Conservation (phyloP, 2,888 invertebrate genomes). For the Glaucopsyche alexis region DNA sequence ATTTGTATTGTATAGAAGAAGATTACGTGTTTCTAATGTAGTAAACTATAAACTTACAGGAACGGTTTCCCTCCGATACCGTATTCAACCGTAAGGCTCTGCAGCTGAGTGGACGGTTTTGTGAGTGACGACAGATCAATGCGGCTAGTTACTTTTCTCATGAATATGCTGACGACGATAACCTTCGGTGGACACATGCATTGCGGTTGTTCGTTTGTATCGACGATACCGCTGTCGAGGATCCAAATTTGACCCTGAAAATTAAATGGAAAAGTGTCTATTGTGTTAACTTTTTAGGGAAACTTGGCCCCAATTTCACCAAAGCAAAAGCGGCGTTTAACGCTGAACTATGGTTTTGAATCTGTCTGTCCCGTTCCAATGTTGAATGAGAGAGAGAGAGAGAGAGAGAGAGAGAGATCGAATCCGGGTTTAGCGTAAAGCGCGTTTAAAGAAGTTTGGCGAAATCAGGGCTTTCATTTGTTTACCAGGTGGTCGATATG, state of each 20-base stretch:
- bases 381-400: no score
- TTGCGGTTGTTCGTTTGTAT: slow-evolving; percentile 82
- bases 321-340: no score
- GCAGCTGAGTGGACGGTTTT: slow-evolving; percentile 80
- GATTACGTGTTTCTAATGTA: no score
- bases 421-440: no score
- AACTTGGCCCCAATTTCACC: no score
- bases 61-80: slow-evolving; percentile 74
- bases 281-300: no score
- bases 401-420: no score
- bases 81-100: slow-evolving; percentile 84
- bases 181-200: slow-evolving; percentile 85
- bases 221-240: slow-evolving; percentile 85
- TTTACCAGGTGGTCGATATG: slow-evolving; percentile 65
- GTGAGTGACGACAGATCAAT: slow-evolving; percentile 81
- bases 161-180: slow-evolving; percentile 80
- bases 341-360: no score
- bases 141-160: slow-evolving; percentile 81
- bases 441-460: no score
- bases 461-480: no score
- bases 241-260: slow-evolving; percentile 84
- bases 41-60: slow-evolving; percentile 56
- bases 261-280: not conserved
- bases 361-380: no score
- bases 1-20: no score